These are phyloP conservation scores for Diogma glabrata DNA, from an alignment of 2,888 invertebrate genomes.

Conservation along the genomic window DNA sequence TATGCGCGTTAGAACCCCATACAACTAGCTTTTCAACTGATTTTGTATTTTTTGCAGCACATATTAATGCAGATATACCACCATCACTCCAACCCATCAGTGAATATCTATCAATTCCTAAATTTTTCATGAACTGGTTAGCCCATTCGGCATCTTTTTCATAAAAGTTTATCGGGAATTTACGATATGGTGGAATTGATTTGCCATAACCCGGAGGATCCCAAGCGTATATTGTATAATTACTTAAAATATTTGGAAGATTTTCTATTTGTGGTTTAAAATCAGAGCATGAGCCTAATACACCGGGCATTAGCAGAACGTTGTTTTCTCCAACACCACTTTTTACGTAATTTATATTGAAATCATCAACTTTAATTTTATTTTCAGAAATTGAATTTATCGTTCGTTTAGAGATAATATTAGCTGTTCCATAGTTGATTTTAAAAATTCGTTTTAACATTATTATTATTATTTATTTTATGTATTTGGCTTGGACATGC, in stretches of 20 bases:
- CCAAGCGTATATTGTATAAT: constrained; percentile 45
- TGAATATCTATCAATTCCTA: constrained; percentile 58
- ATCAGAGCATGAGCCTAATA: constrained; percentile 69
- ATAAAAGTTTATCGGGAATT: constrained; percentile 59
- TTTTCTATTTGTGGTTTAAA: constrained; percentile 66
- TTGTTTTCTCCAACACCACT: constrained; percentile 37
- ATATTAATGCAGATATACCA: constrained; percentile 62
- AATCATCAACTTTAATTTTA: constrained; percentile 47
- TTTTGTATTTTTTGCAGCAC: constrained; percentile 60
- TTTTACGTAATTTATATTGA: constrained; percentile 49
- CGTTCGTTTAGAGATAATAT: too few species aligned
- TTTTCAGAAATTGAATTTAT: constrained; percentile 35
- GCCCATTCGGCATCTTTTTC: constrained; percentile 63
- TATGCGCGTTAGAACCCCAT: constrained; percentile 67
- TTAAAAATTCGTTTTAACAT: too few species aligned
- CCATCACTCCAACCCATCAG: constrained; percentile 87
- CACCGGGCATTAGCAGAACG: constrained; percentile 67
- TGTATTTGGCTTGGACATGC: too few species aligned
- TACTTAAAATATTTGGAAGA: constrained; percentile 32
- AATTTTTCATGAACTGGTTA: constrained; percentile 55
- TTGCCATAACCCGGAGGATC: constrained; percentile 84
- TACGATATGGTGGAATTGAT: constrained; percentile 63
- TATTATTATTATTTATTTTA: too few species aligned
- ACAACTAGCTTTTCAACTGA: constrained; percentile 59
- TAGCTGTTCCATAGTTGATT: too few species aligned